Percentiles rank a stretch among this genome's conserved stretches.
These are phyloP conservation scores for Lampropteryx suffumata DNA, from an alignment of 2,888 invertebrate species.

Conservation along the genomic window DNA sequence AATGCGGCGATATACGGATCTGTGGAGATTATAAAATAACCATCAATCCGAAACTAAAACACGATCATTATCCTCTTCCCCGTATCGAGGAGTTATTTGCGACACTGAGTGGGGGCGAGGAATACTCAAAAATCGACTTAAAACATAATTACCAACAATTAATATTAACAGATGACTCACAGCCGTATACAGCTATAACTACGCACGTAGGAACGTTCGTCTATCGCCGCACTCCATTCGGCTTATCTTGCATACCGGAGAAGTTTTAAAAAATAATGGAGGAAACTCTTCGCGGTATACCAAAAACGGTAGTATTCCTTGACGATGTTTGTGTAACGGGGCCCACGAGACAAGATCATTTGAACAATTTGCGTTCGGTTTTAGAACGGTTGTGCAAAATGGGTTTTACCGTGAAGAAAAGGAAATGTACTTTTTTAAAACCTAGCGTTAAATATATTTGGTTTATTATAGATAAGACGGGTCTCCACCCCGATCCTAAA, in stretches of 20 bases:
- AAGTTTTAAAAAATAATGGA: no score
- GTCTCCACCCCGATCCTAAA: no score
- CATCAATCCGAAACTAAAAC: constrained; percentile 28
- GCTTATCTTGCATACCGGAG: no score
- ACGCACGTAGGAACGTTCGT: no score
- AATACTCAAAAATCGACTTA: no score
- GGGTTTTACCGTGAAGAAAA: no score
- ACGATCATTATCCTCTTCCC: constrained; percentile 20
- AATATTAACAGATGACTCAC: constrained; percentile 7
- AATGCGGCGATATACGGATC: constrained; percentile 27
- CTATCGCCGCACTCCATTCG: no score
- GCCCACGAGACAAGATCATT: constrained; percentile 19
- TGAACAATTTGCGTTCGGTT: no score
- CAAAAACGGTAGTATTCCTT: constrained; percentile 8
- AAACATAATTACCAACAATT: constrained; percentile 24
- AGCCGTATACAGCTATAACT: no score
- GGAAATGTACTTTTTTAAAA: constrained; percentile 16
- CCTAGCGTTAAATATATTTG: constrained; percentile 27
- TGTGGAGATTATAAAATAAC: constrained; percentile 39
- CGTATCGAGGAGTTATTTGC: constrained; percentile 28
- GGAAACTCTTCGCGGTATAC: no score
- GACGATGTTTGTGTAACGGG: no score
- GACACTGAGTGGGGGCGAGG: constrained; percentile 13
- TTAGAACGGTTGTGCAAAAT: no score
- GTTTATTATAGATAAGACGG: constrained; percentile 27